A percentile compares a stretch with the other conserved stretches of the same genome.
These are phyloP conservation scores for Cantharis flavilabris DNA, from an alignment of 2,888 invertebrate species.

Conservation along the genomic window DNA sequence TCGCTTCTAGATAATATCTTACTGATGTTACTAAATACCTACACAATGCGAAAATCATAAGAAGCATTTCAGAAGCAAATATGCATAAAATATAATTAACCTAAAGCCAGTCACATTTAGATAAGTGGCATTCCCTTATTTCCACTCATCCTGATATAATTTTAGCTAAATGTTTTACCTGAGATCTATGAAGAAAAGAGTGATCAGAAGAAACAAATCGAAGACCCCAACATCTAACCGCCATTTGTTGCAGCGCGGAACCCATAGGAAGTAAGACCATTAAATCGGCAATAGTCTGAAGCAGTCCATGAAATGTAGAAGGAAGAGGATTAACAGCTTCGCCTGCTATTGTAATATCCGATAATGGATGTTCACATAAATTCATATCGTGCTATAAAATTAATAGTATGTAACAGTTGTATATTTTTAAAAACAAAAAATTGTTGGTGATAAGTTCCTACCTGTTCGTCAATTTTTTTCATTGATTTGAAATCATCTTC, in stretches of 20 bases:
- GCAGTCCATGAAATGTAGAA: conserved; percentile 73
- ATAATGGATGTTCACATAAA: conserved; percentile 77
- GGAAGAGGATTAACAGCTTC: conserved; percentile 68
- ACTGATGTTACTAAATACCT: conserved; percentile 92
- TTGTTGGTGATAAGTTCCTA: conserved; percentile 25
- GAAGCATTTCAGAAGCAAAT: background rate
- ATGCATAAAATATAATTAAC: too few species aligned
- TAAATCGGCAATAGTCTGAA: conserved; percentile 90
- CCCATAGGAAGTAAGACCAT: conserved; percentile 88
- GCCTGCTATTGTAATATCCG: conserved; percentile 79
- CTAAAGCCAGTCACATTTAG: too few species aligned
- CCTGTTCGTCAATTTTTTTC: conserved; percentile 51
- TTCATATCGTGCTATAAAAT: conserved; percentile 57
- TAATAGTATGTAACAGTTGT: background rate
- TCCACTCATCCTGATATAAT: background rate
- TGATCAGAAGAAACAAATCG: conserved; percentile 89
- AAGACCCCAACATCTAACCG: conserved; percentile 91
- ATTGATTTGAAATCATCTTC: conserved; percentile 61
- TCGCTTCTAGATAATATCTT: conserved; percentile 93
- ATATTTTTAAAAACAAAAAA: background rate
- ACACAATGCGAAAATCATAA: background rate
- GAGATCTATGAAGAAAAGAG: conserved; percentile 79
- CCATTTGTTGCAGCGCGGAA: conserved; percentile 87
- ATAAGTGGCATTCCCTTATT: background rate
- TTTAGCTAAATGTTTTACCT: conserved; percentile 34